Evolutionary conservation across 2,113 vertebrate genomes (phyloP).

Genomic region (Tragelaphus buxtoni): DNA sequence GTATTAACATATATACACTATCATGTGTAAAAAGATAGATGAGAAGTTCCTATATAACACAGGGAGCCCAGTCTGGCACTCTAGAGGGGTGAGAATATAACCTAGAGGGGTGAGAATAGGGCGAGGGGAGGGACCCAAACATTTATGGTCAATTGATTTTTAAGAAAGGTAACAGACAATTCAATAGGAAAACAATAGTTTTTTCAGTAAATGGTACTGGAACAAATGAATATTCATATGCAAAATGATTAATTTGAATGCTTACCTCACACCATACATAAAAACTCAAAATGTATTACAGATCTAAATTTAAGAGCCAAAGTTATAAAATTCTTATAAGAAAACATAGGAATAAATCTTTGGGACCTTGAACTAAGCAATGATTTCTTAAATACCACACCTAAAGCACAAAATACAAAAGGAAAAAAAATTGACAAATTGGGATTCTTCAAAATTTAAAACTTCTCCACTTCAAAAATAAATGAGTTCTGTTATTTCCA

Average conservation of each 20-base stretch:
- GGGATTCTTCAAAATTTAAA: not conserved
- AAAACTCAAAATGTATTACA: not conserved
- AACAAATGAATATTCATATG: not conserved
- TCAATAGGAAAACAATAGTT: not conserved
- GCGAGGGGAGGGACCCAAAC: not conserved
- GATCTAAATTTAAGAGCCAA: not conserved
- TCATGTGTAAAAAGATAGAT: not conserved
- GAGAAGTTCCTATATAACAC: not conserved
- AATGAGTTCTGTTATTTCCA: not conserved
- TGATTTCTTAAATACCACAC: not conserved
- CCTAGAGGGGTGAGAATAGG: not conserved
- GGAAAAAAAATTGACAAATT: not conserved
- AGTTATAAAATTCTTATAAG: not conserved
- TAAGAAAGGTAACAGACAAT: not conserved
- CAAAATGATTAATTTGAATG: not conserved
- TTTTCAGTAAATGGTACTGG: not conserved
- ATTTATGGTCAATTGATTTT: not conserved
- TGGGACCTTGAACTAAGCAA: not conserved
- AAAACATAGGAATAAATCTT: not conserved
- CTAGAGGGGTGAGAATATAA: not conserved
- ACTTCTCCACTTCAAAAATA: not conserved
- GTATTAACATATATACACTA: not conserved
- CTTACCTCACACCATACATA: not conserved
- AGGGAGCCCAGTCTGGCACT: not conserved
- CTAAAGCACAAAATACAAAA: not conserved